These are phyloP conservation scores for Eledona agricola DNA, from an alignment of 2,888 invertebrate genomes.

Conservation along the genomic window DNA sequence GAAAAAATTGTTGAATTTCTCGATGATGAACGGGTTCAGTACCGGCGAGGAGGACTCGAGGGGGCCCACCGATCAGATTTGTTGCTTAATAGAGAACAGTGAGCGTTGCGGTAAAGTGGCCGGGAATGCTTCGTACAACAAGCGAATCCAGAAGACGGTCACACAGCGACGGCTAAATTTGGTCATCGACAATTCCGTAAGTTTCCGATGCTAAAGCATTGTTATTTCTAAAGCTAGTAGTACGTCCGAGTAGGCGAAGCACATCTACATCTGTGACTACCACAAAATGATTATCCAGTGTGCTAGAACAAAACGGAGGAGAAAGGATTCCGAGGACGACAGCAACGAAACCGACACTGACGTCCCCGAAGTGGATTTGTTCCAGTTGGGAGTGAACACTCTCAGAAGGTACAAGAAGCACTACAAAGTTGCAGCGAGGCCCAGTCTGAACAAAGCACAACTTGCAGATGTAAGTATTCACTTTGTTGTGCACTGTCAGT, in stretches of 20 bases:
- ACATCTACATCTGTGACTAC: constrained; percentile 96
- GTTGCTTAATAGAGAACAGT: constrained; percentile 91
- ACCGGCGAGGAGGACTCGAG: constrained; percentile 91
- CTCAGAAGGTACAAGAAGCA: constrained; percentile 91
- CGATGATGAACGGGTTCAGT: constrained; percentile 86
- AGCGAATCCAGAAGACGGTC: constrained; percentile 95
- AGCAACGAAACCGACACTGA: constrained; percentile 94
- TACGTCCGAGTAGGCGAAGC: constrained; percentile 75
- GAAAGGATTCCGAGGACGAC: constrained; percentile 94
- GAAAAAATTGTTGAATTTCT: too few species aligned
- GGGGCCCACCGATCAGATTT: constrained; percentile 87
- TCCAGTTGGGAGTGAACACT: constrained; percentile 94
- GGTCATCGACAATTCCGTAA: constrained; percentile 81
- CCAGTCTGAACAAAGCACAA: constrained; percentile 94
- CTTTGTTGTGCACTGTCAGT: too few species aligned
- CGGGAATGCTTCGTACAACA: constrained; percentile 95
- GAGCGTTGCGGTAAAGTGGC: constrained; percentile 87
- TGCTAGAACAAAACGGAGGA: constrained; percentile 89
- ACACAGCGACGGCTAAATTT: constrained; percentile 90
- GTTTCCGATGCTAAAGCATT: constrained; percentile 49
- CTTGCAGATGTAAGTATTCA: constrained; percentile 86
- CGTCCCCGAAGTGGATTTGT: constrained; percentile 91
- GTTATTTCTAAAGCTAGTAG: too few species aligned
- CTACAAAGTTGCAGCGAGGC: constrained; percentile 90
- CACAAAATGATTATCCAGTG: constrained; percentile 96